A percentile compares a stretch with the other conserved stretches of the same genome.
Evolutionary conservation across 2,113 vertebrate species (phyloP).

Genomic region (Ia io): DNA sequence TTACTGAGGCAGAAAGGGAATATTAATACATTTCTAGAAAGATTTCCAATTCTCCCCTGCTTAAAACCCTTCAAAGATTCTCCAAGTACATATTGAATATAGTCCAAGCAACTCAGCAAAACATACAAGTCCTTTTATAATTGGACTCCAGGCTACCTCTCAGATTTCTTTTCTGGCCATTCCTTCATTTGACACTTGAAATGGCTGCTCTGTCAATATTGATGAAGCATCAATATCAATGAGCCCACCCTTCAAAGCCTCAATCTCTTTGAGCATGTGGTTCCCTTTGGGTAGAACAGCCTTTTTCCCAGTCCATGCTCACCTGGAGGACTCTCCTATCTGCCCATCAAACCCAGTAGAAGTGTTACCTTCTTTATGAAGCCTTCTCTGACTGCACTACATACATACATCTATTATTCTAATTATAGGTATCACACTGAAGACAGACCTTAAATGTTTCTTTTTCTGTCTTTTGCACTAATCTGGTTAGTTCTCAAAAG

Average conservation of each 20-base stretch:
- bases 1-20: neutral
- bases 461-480: conserved; percentile 16
- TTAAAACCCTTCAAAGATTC: neutral
- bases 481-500: neutral
- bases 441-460: neutral
- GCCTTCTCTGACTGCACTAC: neutral
- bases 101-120: neutral
- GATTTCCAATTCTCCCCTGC: neutral
- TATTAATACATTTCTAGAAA: neutral
- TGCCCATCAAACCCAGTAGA: neutral
- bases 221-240: neutral
- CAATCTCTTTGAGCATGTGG: no score
- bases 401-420: neutral
- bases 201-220: neutral
- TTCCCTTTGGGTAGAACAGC: neutral
- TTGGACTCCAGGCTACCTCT: neutral
- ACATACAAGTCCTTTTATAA: neutral
- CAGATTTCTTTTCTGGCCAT: neutral
- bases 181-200: neutral
- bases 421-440: neutral
- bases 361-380: neutral
- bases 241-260: neutral
- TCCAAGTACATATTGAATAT: neutral
- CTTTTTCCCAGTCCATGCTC: neutral
- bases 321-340: neutral